Base-by-base conservation (phyloP, 2,888 invertebrate genomes). In the Drosophila meridionalis region DNA sequence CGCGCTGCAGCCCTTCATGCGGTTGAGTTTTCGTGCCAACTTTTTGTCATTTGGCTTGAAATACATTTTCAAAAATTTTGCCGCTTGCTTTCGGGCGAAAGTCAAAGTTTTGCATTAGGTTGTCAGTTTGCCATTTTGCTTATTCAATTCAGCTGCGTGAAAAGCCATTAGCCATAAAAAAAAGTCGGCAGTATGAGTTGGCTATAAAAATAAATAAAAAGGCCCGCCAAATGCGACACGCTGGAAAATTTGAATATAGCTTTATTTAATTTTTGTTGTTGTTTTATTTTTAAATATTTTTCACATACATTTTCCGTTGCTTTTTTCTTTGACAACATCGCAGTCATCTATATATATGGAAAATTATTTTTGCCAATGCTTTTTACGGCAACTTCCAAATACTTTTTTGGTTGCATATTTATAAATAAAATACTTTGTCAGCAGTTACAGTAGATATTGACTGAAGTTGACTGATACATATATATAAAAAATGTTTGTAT, bases 111-210 rank as follows among this genome's bases (percentile, higher is more conserved):
- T 62, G 75, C 75, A 75, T 78, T 78, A 55, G 58, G 66, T 62
- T 78, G 73, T 68, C 70, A 80, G 72, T 69, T 75, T 74, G 70
- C 69, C 78, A 78, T 71, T 76, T 75, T 66, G 61, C 73, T 70
- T 74, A 74, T 76, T 82, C 78, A 80, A 82, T 85, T 79, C 69
- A 65, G 73, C 75, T 57, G 75, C 50, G 50, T 71, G 67, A 69
- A 81, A 78, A 73, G 66, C 80, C 78, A 82, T 82, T 82, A 82
- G 80, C 74, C 76, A 85, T 72, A 70, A 75, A 82, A 74, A 81
- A 78, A 45, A 74, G 52, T 50, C 50, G 4, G 34, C 67, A 20
- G 43, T 58, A 28, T 11, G 36, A 38, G 12, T 36, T 12, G 38
- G 38, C 42, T 40, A 32, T 56, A 43, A 45, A 58, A 57, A 32